Conservation (phyloP, 1,140 invertebrate genomes). For the Andricus grossulariae region DNA sequence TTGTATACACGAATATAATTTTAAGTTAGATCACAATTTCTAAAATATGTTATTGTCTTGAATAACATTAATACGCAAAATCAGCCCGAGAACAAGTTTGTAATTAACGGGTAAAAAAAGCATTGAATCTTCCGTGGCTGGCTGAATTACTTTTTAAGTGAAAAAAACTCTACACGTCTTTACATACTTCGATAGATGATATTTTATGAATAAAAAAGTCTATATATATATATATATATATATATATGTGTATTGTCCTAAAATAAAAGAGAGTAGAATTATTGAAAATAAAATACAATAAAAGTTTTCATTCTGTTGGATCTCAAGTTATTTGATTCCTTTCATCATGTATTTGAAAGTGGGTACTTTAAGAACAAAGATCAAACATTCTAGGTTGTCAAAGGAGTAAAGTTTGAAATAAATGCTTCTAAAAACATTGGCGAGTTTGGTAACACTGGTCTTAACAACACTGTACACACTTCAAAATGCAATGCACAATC, state of each 20-base stretch:
- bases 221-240: constrained; percentile 44
- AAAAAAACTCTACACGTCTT: constrained; percentile 42
- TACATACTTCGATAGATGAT: constrained; percentile 50
- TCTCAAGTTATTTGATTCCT: constrained; percentile 49
- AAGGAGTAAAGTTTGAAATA: background rate
- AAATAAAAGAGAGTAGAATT: constrained; percentile 42
- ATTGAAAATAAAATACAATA: constrained; percentile 51
- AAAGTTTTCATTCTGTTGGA: constrained; percentile 53
- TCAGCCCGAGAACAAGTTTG: background rate
- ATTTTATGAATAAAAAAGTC: constrained; percentile 55
- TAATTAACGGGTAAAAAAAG: background rate
- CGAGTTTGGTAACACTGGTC: background rate
- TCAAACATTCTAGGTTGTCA: constrained; percentile 8
- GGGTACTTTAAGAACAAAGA: background rate
- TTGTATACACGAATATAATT: constrained; percentile 46
- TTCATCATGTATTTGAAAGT: constrained; percentile 43
- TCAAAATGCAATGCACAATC: background rate
- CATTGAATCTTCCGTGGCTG: constrained; percentile 44
- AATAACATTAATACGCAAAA: background rate
- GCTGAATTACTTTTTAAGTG: constrained; percentile 48
- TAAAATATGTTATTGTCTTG: constrained; percentile 4
- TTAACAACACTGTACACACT: constrained; percentile 19
- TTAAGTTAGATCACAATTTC: background rate
- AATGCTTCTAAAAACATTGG: background rate
- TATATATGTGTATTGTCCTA: constrained; percentile 54